phyloP scores from a whole-genome alignment of 2,113 vertebrate species.

The Myotis davidii region DNA sequence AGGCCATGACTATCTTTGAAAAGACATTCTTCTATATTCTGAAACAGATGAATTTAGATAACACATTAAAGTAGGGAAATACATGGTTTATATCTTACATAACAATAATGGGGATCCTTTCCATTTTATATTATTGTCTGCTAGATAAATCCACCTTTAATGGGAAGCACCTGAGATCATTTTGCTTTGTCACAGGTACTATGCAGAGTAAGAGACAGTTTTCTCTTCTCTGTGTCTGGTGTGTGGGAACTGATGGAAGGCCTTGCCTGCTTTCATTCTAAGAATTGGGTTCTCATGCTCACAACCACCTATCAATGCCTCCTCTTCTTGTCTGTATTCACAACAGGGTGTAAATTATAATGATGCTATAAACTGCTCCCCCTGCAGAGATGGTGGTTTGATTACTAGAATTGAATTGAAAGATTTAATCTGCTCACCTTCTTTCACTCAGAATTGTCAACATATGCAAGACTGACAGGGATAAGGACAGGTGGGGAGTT shows the following conservation, averaged over 20 bases:
- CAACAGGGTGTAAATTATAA: not conserved
- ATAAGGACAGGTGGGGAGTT: not conserved
- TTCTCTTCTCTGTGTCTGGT: not conserved
- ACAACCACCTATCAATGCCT: not conserved
- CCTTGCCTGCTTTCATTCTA: not conserved
- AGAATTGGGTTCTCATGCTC: not conserved
- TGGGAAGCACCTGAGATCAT: not conserved
- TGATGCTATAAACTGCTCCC: not conserved
- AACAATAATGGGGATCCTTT: not conserved
- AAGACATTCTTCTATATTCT: not conserved
- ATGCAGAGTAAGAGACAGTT: not conserved
- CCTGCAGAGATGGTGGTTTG: not conserved
- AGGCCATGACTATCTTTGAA: not conserved
- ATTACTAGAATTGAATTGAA: not conserved
- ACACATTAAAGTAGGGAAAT: not conserved
- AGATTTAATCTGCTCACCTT: not conserved
- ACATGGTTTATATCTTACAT: not conserved
- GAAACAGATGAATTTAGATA: slow-evolving; percentile 28
- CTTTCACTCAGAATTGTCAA: not conserved
- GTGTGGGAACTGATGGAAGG: not conserved
- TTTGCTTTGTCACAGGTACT: not conserved
- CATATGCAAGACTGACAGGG: not conserved
- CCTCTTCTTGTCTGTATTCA: slow-evolving; percentile 1
- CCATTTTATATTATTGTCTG: not conserved
- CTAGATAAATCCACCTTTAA: not conserved